A percentile compares a stretch with the other conserved stretches of the same genome.
Evolutionary conservation across 2,888 invertebrate species (phyloP).

Genomic region (Serripes groenlandicus): DNA sequence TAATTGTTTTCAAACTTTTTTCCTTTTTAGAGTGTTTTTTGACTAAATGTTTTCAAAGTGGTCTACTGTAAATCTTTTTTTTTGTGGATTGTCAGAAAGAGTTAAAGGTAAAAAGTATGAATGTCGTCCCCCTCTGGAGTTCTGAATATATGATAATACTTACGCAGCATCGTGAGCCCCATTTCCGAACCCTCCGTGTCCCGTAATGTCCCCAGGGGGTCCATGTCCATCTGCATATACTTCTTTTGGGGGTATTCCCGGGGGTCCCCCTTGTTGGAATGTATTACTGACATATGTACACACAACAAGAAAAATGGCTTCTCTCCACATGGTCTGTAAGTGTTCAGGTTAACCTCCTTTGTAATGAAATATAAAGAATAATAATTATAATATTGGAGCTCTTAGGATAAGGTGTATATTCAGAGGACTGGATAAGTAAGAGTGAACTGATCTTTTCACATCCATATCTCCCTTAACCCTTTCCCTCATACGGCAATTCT

Average conservation of each 20-base stretch:
- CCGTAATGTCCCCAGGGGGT: slow-evolving; percentile 44
- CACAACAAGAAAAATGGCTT: not conserved
- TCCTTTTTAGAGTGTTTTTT: not conserved
- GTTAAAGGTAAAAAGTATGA: not conserved
- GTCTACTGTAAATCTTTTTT: not conserved
- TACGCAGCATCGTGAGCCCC: slow-evolving; percentile 79
- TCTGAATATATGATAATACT: slow-evolving; percentile 50
- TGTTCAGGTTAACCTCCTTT: not conserved
- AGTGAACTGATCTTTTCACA: no score
- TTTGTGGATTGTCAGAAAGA: not conserved
- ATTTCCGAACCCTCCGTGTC: slow-evolving; percentile 69
- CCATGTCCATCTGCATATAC: slow-evolving; percentile 62
- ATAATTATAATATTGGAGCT: not conserved
- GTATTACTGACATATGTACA: slow-evolving; percentile 3
- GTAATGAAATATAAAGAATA: not conserved
- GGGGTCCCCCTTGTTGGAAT: slow-evolving; percentile 12
- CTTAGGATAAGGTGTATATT: not conserved
- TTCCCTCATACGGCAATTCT: no score
- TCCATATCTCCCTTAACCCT: no score
- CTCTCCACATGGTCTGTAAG: slow-evolving; percentile 11
- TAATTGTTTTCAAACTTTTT: no score
- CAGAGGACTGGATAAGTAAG: no score
- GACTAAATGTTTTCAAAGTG: not conserved
- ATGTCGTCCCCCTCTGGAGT: no score
- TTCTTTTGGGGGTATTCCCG: slow-evolving; percentile 48